A percentile compares a stretch with the other conserved stretches of the same genome.
Conservation (phyloP, 2,113 vertebrate species). For the Percopsis transmontana region DNA sequence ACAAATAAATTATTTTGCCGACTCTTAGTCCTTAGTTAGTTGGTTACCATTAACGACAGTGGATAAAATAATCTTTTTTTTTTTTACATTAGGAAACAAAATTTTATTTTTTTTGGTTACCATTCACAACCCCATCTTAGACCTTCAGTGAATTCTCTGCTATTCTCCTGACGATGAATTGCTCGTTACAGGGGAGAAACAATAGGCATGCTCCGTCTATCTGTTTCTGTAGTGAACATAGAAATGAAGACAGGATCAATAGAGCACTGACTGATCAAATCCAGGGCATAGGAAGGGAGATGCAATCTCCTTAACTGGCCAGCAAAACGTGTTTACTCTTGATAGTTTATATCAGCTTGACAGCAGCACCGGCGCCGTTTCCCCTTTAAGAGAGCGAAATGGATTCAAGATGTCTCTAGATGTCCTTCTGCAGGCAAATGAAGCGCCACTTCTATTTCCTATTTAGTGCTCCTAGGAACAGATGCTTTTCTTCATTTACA, state of each 20-base stretch:
- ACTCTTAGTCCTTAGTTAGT: no score
- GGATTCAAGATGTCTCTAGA: slow-evolving; percentile 38
- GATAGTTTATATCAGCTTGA: slow-evolving; percentile 46
- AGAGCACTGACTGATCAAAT: slow-evolving; percentile 45
- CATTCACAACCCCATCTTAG: no score
- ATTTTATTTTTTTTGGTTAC: no score
- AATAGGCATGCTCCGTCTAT: slow-evolving; percentile 41
- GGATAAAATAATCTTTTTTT: no score
- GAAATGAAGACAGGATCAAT: slow-evolving; percentile 21
- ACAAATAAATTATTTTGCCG: no score
- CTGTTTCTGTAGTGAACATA: no score
- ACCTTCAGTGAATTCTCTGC: slow-evolving; percentile 15
- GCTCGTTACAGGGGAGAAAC: slow-evolving; percentile 29
- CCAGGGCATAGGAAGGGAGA: slow-evolving; percentile 22
- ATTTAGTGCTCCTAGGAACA: no score
- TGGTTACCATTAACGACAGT: no score
- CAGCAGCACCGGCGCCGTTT: slow-evolving; percentile 22
- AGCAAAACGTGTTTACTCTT: slow-evolving; percentile 30
- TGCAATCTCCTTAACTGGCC: slow-evolving; percentile 26
- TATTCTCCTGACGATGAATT: slow-evolving; percentile 40
- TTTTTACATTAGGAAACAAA: no score
- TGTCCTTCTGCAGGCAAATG: slow-evolving; percentile 19
- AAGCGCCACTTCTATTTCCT: slow-evolving; percentile 1
- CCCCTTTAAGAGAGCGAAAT: background rate
- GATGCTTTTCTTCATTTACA: no score